phyloP scores from a whole-genome alignment of 1,140 invertebrate genomes.

The Bacillus rossius region DNA sequence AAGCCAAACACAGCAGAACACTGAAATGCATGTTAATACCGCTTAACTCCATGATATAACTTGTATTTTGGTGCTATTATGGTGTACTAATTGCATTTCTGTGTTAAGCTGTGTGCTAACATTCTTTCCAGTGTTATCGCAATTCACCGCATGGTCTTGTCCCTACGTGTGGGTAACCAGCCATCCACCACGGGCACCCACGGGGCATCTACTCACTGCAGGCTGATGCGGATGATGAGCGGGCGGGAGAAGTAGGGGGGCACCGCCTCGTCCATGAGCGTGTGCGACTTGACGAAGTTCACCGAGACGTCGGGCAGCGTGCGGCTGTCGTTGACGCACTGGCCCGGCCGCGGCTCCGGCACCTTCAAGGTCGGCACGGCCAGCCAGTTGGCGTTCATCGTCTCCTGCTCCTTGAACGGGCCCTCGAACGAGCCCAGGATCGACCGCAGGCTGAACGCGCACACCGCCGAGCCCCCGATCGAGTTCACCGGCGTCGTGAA shows the following conservation, averaged over 20 bases:
- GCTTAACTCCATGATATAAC: too few species aligned
- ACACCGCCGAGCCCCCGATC: conserved; percentile 93
- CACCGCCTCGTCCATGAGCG: conserved; percentile 91
- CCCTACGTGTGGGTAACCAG: too few species aligned
- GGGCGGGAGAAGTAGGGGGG: conserved; percentile 65
- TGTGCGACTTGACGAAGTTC: conserved; percentile 95
- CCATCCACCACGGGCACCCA: too few species aligned
- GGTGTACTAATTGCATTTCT: too few species aligned
- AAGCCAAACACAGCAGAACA: too few species aligned
- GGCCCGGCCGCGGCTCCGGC: conserved; percentile 74
- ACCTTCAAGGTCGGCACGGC: conserved; percentile 59
- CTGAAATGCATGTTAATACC: too few species aligned
- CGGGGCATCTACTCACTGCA: conserved; percentile 58
- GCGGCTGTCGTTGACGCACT: conserved; percentile 88
- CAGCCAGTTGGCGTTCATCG: conserved; percentile 71
- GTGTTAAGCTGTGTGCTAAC: too few species aligned
- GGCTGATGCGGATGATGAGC: conserved; percentile 66
- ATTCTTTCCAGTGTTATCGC: too few species aligned
- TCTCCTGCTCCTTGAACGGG: conserved; percentile 86
- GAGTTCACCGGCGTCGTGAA: conserved; percentile 95
- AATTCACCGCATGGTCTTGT: too few species aligned
- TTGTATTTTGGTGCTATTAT: too few species aligned
- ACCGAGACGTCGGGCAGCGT: conserved; percentile 80
- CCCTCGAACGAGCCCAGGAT: conserved; percentile 87
- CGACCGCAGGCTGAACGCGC: conserved; percentile 87